Conservation (phyloP, 2,113 vertebrate species). For the Cheilinus undulatus region DNA sequence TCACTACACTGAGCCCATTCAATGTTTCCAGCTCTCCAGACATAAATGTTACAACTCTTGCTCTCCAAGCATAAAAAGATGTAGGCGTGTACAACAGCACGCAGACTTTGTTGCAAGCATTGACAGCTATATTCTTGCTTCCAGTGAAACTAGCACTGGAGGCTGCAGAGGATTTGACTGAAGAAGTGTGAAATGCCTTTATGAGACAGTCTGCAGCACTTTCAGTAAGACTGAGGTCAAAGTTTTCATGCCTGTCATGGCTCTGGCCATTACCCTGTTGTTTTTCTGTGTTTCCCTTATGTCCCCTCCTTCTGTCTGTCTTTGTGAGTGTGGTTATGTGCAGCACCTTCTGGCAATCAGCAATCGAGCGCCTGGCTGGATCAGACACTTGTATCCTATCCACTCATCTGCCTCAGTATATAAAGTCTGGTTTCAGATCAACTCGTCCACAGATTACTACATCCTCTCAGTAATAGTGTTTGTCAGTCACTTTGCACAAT, state of each 20-base stretch:
- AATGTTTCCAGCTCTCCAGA: constrained; percentile 48
- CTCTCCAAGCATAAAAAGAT: constrained; percentile 37
- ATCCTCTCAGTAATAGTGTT: too few species aligned
- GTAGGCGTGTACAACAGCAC: constrained; percentile 4
- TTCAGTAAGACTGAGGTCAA: background rate
- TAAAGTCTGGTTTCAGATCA: too few species aligned
- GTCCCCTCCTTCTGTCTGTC: too few species aligned
- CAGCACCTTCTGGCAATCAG: too few species aligned
- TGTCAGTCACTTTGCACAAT: too few species aligned
- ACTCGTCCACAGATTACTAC: too few species aligned
- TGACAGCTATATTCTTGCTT: constrained; percentile 7
- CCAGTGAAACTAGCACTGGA: background rate
- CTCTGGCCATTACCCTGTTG: too few species aligned
- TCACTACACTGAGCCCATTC: constrained; percentile 56
- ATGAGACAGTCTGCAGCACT: background rate
- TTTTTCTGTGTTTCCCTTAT: too few species aligned
- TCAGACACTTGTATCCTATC: too few species aligned
- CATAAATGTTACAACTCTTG: constrained; percentile 57
- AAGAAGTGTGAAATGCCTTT: constrained; percentile 3
- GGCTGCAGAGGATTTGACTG: background rate
- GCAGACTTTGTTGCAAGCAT: constrained; percentile 13
- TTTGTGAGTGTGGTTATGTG: too few species aligned
- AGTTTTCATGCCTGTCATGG: background rate
- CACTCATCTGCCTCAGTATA: too few species aligned
- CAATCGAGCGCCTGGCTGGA: too few species aligned